Evolutionary conservation across 2,113 vertebrate species (phyloP).

Genomic region (Chionodraco myersi): DNA sequence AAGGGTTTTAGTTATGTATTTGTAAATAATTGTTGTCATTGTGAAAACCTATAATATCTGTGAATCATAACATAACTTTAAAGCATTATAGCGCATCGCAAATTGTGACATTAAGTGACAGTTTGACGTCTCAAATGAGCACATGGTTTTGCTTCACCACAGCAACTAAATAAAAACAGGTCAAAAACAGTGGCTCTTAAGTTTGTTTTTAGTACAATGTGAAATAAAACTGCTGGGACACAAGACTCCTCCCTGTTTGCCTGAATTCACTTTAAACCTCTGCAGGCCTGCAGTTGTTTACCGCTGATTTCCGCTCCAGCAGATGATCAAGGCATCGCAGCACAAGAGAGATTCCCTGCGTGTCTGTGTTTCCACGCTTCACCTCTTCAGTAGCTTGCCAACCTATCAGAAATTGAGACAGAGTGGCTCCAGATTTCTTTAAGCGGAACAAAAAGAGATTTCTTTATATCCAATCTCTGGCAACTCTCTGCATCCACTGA

Average conservation of each 20-base stretch:
- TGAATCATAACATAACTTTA: background rate
- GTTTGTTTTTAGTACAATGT: conserved; percentile 9
- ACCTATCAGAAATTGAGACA: conserved; percentile 35
- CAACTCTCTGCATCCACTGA: conserved; percentile 21
- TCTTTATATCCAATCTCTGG: conserved; percentile 12
- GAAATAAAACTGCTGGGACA: conserved; percentile 29
- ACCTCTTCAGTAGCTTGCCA: conserved; percentile 33
- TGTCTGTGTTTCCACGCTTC: conserved; percentile 18
- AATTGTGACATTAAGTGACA: conserved; percentile 28
- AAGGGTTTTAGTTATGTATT: background rate
- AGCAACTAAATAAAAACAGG: conserved; percentile 19
- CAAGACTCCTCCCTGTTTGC: conserved; percentile 6
- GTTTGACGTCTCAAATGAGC: conserved; percentile 34
- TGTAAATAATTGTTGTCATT: too few species aligned
- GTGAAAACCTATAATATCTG: too few species aligned
- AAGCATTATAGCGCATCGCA: background rate
- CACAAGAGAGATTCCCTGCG: background rate
- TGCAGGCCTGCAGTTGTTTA: conserved; percentile 39
- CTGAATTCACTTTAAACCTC: conserved; percentile 33
- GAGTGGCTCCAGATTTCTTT: conserved; percentile 21
- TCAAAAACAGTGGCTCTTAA: conserved; percentile 18
- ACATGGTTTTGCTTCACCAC: conserved; percentile 25
- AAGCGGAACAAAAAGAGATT: conserved; percentile 15
- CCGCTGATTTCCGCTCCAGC: conserved; percentile 22
- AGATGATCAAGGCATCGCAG: conserved; percentile 49